A percentile compares a stretch with the other conserved stretches of the same genome.
phyloP scores from a whole-genome alignment of 1,140 invertebrate genomes.

The Brachionus rubens region DNA sequence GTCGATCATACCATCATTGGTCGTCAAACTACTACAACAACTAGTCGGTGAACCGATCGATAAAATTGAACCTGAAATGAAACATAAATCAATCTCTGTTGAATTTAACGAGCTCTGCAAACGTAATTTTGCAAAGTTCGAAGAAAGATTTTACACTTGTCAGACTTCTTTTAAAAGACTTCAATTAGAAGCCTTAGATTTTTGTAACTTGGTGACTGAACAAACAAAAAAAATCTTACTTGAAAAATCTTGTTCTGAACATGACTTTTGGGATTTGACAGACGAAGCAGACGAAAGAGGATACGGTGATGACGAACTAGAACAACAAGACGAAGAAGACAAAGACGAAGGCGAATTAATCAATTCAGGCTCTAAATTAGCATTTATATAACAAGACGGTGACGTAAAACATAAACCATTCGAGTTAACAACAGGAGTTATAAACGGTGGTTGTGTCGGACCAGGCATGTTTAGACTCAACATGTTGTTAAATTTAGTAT shows the following conservation, averaged over 20 bases:
- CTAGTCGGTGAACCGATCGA: constrained; percentile 14
- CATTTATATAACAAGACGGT: background rate
- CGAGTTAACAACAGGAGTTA: constrained; percentile 10
- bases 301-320: background rate
- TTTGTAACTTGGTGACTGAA: background rate
- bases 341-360: constrained; percentile 4
- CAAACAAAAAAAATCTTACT: background rate
- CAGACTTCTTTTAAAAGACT: background rate
- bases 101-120: no score
- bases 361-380: background rate
- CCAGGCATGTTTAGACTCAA: background rate
- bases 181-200: background rate
- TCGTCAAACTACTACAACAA: constrained; percentile 15
- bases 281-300: background rate
- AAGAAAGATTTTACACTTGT: no score
- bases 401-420: background rate
- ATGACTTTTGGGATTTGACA: constrained; percentile 15
- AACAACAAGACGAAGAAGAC: background rate
- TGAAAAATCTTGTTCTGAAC: constrained; percentile 22
- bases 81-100: no score
- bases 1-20: constrained; percentile 53
- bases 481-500: background rate
- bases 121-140: no score
- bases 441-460: background rate
- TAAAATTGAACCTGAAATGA: background rate